Base-by-base conservation (phyloP, 1,140 invertebrate genomes). In the Leguminivora glycinivorella region DNA sequence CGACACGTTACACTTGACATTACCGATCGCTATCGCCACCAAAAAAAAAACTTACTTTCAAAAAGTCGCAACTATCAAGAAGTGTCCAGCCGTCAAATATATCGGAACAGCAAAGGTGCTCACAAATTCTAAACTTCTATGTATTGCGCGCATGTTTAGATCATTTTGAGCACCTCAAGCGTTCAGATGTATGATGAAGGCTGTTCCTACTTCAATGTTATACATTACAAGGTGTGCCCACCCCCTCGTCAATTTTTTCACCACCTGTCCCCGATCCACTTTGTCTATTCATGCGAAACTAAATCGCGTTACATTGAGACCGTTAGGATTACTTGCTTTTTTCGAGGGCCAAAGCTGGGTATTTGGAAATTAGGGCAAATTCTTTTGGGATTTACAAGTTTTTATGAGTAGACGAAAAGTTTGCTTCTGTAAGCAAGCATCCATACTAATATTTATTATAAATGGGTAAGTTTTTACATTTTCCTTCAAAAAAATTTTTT, bases 271-370 rank as follows among this genome's bases (percentile, higher is more conserved):
- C 17, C 47, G 19, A 10, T 22, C 22, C 47, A 52, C 1, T 19
- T 22, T 52, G 17, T 19, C 47, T 52, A 52, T 19, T 52, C 19
- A 52, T 22, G 47, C 47, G 47, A 52, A 52, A 22, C 47, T 52
- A 52, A 52, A 52, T 52, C 47, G 47, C 47, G 19, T 52, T 52
- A 52, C 40, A 14, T 47, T 17, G 47, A 19, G 19, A 52, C 47
- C 47, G 47, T 52, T 52, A 52, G 47, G 47, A 52, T 47, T 52
- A 52, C 47, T 47, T 6, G 19, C 47, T 22, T 52, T 52, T 52
- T 52, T 22, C 6, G 7, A 5, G 43, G 6, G 43, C n/a, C 3
- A 19, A 3, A 19, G 2, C 2, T 14, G 19, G 19, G 22, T 17
- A 2, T 17, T 47, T 9, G 5, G 4, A 52, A 52, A 52, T 22